Conservation (phyloP, 2,113 vertebrate species). For the Charadrius vociferus region DNA sequence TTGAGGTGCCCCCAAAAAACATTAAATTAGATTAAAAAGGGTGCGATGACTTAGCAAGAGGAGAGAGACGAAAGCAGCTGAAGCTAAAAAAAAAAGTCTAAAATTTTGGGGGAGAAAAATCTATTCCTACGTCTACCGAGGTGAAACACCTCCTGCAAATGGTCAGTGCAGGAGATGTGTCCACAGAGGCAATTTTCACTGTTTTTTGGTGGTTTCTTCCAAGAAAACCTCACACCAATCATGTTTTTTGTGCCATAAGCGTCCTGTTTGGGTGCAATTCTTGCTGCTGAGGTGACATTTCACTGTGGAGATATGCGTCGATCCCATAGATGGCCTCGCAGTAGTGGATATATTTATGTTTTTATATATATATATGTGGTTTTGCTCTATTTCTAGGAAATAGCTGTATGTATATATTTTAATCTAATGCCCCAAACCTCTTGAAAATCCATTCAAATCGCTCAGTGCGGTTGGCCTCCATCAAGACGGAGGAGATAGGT, state of each 20-base stretch:
- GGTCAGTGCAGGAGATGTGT: background rate
- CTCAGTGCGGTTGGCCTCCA: background rate
- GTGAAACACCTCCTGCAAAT: background rate
- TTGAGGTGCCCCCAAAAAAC: background rate
- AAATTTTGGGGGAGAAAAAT: background rate
- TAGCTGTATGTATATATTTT: background rate
- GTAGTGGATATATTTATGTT: background rate
- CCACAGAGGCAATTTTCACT: background rate
- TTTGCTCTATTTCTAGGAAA: background rate
- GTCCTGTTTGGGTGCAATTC: background rate
- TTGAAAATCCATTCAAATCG: background rate
- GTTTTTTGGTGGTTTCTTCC: background rate
- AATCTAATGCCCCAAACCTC: background rate
- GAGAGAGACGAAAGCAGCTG: background rate
- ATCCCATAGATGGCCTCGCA: background rate
- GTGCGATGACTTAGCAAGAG: background rate
- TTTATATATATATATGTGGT: no score
- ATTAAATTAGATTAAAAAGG: background rate
- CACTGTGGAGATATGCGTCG: accelerated
- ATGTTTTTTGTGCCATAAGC: background rate
- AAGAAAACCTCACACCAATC: accelerated
- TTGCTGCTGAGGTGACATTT: background rate
- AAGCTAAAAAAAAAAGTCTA: background rate
- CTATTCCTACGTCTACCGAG: background rate
- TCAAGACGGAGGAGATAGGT: background rate